A percentile compares a stretch with the other conserved stretches of the same genome.
Evolutionary conservation across 2,113 vertebrate genomes (phyloP).

Genomic region (Equus przewalskii): DNA sequence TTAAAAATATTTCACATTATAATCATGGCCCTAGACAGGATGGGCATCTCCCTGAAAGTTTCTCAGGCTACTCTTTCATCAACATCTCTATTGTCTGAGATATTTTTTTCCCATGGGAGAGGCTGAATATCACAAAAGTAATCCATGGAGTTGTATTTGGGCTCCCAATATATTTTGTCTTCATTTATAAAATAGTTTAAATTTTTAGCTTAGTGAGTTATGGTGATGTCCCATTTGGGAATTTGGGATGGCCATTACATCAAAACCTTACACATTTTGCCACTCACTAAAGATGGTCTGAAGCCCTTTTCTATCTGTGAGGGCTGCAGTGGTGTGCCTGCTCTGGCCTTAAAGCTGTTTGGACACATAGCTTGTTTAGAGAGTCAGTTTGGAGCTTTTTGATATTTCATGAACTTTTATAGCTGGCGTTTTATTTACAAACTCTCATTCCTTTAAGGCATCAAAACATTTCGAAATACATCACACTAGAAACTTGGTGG

Average conservation of each 20-base stretch:
- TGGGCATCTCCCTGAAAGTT: not conserved
- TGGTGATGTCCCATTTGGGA: not conserved
- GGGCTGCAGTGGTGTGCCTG: not conserved
- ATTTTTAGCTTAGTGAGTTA: not conserved
- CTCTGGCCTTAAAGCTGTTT: not conserved
- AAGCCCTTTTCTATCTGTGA: not conserved
- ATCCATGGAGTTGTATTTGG: not conserved
- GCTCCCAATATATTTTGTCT: not conserved
- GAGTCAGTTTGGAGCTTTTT: not conserved
- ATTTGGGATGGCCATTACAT: not conserved
- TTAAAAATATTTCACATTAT: conserved; percentile 19
- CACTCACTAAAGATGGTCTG: not conserved
- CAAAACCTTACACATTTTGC: not conserved
- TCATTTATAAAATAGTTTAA: conserved; percentile 26
- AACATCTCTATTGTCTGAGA: not conserved
- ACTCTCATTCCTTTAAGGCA: conserved; percentile 7
- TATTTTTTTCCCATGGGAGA: not conserved
- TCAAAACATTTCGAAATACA: not conserved
- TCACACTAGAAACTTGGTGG: not conserved
- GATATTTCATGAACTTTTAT: not conserved
- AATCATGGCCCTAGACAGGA: not conserved
- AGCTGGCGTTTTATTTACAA: not conserved
- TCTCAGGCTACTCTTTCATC: not conserved
- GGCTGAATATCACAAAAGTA: not conserved
- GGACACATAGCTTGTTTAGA: not conserved